Evolutionary conservation across 2,113 vertebrate species (phyloP).

Genomic region (Hyaena hyaena): DNA sequence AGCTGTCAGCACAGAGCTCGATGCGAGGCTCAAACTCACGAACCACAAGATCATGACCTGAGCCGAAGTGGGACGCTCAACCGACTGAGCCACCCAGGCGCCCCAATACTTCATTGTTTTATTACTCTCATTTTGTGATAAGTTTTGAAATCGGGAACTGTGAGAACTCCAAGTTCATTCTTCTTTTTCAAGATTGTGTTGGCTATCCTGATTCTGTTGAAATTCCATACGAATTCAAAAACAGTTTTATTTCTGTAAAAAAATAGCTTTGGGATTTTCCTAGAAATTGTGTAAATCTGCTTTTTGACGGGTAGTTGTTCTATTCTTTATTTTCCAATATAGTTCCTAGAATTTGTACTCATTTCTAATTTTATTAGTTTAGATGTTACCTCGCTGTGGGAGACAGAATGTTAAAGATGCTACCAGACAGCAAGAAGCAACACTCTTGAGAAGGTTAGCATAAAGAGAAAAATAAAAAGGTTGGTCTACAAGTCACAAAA

Average conservation of each 20-base stretch:
- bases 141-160: neutral
- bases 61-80: too few species aligned
- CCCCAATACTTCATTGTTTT: neutral
- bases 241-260: neutral
- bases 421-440: neutral
- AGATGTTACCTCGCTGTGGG: neutral
- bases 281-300: neutral
- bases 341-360: neutral
- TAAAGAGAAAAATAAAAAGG: neutral
- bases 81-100: too few species aligned
- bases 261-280: neutral
- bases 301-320: neutral
- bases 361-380: slow-evolving; percentile 9
- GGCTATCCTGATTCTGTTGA: neutral
- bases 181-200: neutral
- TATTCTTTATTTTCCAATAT: neutral
- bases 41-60: too few species aligned
- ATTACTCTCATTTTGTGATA: neutral
- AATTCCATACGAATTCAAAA: neutral
- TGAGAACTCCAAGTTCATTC: neutral
- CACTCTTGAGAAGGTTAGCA: neutral
- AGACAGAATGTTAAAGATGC: neutral
- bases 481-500: neutral
- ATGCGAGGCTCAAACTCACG: too few species aligned
- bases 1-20: too few species aligned